Evolutionary conservation across 1,140 invertebrate species (phyloP), one percentile per base, ranked within the genome.

Genomic region (Muscidifurax raptorellus): DNA sequence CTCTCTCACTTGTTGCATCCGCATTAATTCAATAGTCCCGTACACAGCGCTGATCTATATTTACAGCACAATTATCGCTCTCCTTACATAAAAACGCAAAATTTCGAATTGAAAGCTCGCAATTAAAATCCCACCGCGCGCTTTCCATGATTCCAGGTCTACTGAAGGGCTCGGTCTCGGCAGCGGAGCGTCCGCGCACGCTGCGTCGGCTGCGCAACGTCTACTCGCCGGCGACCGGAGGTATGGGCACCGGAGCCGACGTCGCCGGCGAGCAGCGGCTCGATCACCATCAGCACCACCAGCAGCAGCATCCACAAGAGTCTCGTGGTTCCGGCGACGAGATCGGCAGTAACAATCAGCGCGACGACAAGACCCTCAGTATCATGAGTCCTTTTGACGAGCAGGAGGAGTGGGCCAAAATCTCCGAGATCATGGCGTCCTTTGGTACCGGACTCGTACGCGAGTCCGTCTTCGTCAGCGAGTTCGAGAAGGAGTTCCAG

Each of bases 361-460:
- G 15, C 18, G 79, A 80, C 52, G 94, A 95, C 82, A 96, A 96
- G 88, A 95, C 94, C 7, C 93, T 96, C 77, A 96, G 96, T 22
- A 95, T 97, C 79, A 95, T 98, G 86, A 97, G 97, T 89, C 97
- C 97, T 0, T 97, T 98, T 91, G 97, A 98, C 93, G 97, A 98
- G 89, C 95, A 95, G 91, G 97, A 98, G 93, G 98, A 98, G 92
- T 98, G 98, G 97, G 97, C 97, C 1, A 98, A 98, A 92, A 98
- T 99, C 84, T 97, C 97, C 12, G 97, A 98, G 92, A 98, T 98
- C 84, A 98, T 99, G 95, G 97, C 97, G 27, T 97, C 97, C 1
- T 97, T 98, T 89, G 97, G 97, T 44, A 96, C 96, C 78, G 96
- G 96, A 28, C 93, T 96, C 15, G 95, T 97, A 4, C 91, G 96